phyloP scores from a whole-genome alignment of 2,113 vertebrate species.

The Antigone vipio region DNA sequence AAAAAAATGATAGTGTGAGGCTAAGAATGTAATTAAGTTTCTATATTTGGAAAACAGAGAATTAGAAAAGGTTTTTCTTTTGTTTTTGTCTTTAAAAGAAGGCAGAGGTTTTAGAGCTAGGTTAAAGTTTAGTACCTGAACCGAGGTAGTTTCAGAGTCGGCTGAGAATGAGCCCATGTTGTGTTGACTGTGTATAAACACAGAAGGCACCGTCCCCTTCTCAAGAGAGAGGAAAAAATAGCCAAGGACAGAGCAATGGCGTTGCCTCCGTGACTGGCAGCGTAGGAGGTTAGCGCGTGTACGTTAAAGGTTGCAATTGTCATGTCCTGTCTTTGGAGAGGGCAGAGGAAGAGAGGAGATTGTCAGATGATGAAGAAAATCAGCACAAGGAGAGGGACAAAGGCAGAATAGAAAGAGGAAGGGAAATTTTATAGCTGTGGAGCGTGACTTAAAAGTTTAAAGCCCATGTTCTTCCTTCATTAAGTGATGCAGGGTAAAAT shows the following conservation, averaged over 20 bases:
- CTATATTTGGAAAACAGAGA: background rate
- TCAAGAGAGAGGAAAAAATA: background rate
- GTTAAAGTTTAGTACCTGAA: background rate
- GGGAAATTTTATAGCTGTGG: background rate
- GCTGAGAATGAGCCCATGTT: background rate
- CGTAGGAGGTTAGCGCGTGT: background rate
- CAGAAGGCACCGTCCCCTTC: background rate
- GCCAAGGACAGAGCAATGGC: background rate
- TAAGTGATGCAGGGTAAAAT: background rate
- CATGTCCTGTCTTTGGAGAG: background rate
- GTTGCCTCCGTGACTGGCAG: background rate
- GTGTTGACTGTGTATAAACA: background rate
- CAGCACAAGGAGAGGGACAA: background rate
- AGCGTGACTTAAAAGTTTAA: background rate
- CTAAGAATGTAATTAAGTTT: background rate
- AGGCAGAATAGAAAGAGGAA: background rate
- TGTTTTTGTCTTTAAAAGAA: background rate
- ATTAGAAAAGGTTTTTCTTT: background rate
- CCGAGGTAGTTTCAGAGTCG: background rate
- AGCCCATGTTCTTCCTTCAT: background rate
- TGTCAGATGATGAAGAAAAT: background rate
- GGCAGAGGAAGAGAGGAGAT: background rate
- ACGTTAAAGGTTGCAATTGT: background rate
- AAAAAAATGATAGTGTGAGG: background rate
- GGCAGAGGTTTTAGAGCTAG: background rate